Percentiles rank a stretch among this genome's conserved stretches.
These are phyloP conservation scores for Forficula auricularia DNA, from an alignment of 1,140 invertebrate genomes.

Conservation along the genomic window DNA sequence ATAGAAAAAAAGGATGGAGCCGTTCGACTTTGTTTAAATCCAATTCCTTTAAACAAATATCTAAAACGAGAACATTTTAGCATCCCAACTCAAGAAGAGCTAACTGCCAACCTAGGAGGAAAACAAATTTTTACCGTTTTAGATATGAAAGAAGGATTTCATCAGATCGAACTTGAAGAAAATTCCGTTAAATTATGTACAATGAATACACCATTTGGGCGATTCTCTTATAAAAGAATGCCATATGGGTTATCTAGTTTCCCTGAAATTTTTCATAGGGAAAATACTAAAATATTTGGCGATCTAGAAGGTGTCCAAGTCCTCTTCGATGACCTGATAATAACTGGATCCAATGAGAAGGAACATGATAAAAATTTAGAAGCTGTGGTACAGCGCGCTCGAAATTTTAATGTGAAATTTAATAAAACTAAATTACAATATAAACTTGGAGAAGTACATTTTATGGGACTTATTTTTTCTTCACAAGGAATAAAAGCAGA, in stretches of 20 bases:
- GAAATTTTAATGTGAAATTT: conserved; percentile 19
- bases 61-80: conserved; percentile 7
- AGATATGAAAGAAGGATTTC: conserved; percentile 29
- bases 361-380: conserved; percentile 18
- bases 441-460: conserved; percentile 20
- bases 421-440: conserved; percentile 23
- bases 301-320: conserved; percentile 19
- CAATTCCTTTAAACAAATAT: conserved; percentile 3
- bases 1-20: conserved; percentile 5
- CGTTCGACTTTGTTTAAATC: conserved; percentile 5
- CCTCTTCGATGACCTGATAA: conserved; percentile 23
- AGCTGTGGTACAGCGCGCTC: conserved; percentile 17
- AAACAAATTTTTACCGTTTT: conserved; percentile 26
- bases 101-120: conserved; percentile 20
- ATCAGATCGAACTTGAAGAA: conserved; percentile 23
- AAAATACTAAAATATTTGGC: conserved; percentile 5
- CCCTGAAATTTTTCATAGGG: conserved; percentile 8
- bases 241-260: conserved; percentile 6
- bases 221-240: conserved; percentile 2
- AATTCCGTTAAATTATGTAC: conserved; percentile 13
- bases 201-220: neutral
- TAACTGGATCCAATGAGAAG: conserved; percentile 15
- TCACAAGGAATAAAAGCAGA: conserved; percentile 20
- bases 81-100: conserved; percentile 3
- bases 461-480: conserved; percentile 22